A percentile compares a stretch with the other conserved stretches of the same genome.
These are phyloP conservation scores for Prostheceraeus crozeri DNA, from an alignment of 2,888 invertebrate species.

Conservation along the genomic window DNA sequence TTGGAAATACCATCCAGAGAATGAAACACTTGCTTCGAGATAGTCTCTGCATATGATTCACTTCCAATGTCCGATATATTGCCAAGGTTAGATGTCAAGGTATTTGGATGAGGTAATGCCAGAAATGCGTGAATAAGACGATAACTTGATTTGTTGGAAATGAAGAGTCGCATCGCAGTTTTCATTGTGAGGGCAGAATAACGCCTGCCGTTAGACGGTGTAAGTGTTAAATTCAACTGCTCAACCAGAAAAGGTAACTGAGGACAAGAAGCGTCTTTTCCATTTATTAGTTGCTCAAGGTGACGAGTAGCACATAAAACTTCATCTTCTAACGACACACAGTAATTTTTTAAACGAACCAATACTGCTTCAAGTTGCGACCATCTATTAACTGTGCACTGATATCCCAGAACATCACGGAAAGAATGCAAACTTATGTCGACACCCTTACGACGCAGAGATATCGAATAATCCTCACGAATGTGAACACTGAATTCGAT, in stretches of 20 bases:
- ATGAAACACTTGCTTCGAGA: constrained; percentile 11
- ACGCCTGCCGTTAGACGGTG: constrained; percentile 26
- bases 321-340: constrained; percentile 26
- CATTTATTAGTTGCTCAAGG: constrained; percentile 18
- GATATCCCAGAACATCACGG: too few relatives aligned
- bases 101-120: constrained; percentile 26
- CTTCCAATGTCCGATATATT: constrained; percentile 6
- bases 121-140: constrained; percentile 18
- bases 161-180: constrained; percentile 19
- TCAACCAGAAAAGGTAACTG: constrained; percentile 16
- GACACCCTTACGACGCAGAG: too few relatives aligned
- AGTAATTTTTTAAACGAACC: constrained; percentile 17
- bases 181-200: constrained; percentile 20
- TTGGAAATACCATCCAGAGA: constrained; percentile 14
- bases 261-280: constrained; percentile 19
- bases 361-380: constrained; percentile 22
- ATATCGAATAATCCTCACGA: too few relatives aligned
- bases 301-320: too few relatives aligned
- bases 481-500: too few relatives aligned
- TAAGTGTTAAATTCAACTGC: constrained; percentile 19
- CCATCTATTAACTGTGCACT: constrained; percentile 22
- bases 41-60: constrained; percentile 21
- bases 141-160: constrained; percentile 21
- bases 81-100: constrained; percentile 22
- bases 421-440: too few relatives aligned